These are phyloP conservation scores for Drosophila buzzatii DNA, from an alignment of 2,888 invertebrate genomes.

Conservation along the genomic window DNA sequence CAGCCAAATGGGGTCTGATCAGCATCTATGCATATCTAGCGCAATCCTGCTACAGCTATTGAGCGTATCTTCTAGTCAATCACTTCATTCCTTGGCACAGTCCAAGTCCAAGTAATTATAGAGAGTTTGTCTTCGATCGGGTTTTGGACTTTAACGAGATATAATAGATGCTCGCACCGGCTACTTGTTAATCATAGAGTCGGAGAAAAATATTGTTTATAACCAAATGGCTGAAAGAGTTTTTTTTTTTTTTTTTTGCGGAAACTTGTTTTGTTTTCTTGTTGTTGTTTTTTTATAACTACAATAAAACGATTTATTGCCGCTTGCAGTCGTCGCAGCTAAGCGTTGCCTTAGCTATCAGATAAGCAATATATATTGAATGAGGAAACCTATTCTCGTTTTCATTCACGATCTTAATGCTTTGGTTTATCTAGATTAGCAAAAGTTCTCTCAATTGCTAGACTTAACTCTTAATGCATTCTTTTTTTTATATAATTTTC, in stretches of 20 bases:
- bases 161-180: constrained; percentile 5
- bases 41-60: neutral
- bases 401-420: neutral
- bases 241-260: neutral
- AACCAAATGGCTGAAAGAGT: constrained; percentile 6
- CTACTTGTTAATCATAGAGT: constrained; percentile 10
- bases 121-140: constrained; percentile 24
- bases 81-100: neutral
- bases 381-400: neutral
- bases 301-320: constrained; percentile 10
- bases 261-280: constrained; percentile 7
- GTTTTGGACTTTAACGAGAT: constrained; percentile 12
- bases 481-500: neutral
- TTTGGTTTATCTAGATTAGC: neutral
- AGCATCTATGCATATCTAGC: neutral
- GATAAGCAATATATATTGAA: neutral
- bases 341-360: neutral
- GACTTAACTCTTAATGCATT: neutral
- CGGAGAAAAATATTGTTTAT: constrained; percentile 8
- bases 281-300: neutral
- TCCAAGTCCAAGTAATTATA: constrained; percentile 7
- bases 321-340: neutral
- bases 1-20: neutral
- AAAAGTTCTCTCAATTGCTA: neutral
- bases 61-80: neutral